Base-by-base conservation (phyloP, 2,888 invertebrate species). In the Molanna angustata region DNA sequence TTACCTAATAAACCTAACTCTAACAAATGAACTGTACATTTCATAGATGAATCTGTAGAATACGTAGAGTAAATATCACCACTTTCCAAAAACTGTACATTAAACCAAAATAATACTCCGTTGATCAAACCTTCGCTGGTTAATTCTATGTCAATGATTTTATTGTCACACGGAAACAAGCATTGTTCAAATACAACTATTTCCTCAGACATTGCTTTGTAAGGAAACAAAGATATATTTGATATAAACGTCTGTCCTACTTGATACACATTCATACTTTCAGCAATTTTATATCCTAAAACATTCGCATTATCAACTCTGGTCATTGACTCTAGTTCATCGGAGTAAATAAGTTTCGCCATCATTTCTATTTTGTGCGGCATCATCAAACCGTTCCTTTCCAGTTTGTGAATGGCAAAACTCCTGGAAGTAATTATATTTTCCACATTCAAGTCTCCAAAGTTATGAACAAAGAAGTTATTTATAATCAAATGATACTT, bases 301-400 rank as follows among this genome's bases (percentile, higher is more conserved):
- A 80, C 69, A 67, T 84, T 82, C 20, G 68, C 68, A 64, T 83
- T 80, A 60, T 76, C 69, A 1, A 85, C 75, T 53, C 69, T 70
- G 61, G 82, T 81, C 63, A 79, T 80, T 45, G 73, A 69, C 53
- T 80, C 73, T 32, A 86, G 65, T 74, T 83, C 83, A 20, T 74
- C 65, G 3, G 84, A 82, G 60, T 76, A 69, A n/a, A 83, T 73
- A n/a, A 85, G 63, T 61, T 82, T 78, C 1, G 78, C 79, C 55
- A 79, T 68, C 9, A 86, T 60, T 44, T 67, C 70, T 4, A 84
- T 62, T 57, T 67, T 70, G 41, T 73, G 64, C 1, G 86, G 86
- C 61, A 83, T 63, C 44, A 75, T 70, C 6, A 78, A 64, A 1
- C 80, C 80, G 48, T 71, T 72, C 33, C 65, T 65, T 22, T 69